Evolutionary conservation across 2,888 invertebrate species (phyloP).

Genomic region (Chrysolina americana): DNA sequence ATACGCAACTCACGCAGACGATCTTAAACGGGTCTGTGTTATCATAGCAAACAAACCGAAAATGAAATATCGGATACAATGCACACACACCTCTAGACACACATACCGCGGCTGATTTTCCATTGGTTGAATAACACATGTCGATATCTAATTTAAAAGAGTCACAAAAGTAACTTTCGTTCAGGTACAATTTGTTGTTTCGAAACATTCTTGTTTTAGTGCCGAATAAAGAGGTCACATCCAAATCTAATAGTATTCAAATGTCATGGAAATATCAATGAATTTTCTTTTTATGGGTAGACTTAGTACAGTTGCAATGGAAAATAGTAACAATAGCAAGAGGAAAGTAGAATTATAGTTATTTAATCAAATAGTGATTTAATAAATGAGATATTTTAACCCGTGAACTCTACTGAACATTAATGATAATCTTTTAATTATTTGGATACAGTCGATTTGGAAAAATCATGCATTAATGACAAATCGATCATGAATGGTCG

Average conservation of each 20-base stretch:
- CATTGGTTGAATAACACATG: conserved; percentile 4
- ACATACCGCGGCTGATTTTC: not conserved
- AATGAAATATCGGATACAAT: not conserved
- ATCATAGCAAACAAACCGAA: conserved; percentile 11
- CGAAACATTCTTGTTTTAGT: not conserved
- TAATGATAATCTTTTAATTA: too few relatives aligned
- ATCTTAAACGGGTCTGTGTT: conserved; percentile 5
- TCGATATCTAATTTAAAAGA: not conserved
- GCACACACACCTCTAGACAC: conserved; percentile 11
- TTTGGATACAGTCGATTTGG: too few relatives aligned
- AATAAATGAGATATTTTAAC: too few relatives aligned
- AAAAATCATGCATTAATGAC: too few relatives aligned
- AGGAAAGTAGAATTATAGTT: too few relatives aligned
- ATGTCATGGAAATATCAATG: not conserved
- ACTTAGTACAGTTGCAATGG: too few relatives aligned
- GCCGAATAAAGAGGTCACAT: not conserved
- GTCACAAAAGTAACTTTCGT: not conserved
- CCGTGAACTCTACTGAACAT: too few relatives aligned
- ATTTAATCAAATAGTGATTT: too few relatives aligned
- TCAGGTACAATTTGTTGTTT: not conserved
- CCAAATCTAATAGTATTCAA: not conserved
- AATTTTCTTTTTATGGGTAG: too few relatives aligned
- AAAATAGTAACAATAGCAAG: too few relatives aligned
- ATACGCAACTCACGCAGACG: not conserved
- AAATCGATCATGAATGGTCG: too few relatives aligned